Evolutionary conservation across 2,113 vertebrate genomes (phyloP).

Genomic region (Microcebus jonahi): DNA sequence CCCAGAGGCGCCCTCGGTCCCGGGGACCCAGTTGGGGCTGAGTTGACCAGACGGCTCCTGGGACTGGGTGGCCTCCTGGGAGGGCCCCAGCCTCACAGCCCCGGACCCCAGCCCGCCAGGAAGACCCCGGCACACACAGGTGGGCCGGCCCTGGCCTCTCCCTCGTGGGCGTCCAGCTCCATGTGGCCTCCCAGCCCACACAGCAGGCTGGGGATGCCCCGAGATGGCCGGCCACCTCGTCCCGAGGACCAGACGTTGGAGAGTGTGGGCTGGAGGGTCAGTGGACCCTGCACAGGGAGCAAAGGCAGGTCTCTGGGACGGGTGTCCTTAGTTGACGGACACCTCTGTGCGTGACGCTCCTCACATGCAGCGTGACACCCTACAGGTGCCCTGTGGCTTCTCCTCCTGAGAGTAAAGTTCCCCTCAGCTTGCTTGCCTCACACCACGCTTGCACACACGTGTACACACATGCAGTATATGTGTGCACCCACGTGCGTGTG

Average conservation of each 20-base stretch:
- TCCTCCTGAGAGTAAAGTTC: too few relatives aligned
- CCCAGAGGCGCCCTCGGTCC: accelerated
- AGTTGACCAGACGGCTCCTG: background rate
- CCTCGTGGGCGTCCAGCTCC: background rate
- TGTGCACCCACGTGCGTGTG: background rate
- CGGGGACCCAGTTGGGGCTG: background rate
- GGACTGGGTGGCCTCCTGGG: background rate
- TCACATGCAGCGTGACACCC: accelerated
- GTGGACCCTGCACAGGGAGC: accelerated
- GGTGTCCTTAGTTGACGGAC: accelerated
- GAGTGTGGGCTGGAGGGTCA: accelerated
- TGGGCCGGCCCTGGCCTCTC: background rate
- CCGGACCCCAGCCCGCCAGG: background rate
- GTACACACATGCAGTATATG: too few relatives aligned
- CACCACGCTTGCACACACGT: background rate
- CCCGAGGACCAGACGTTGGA: background rate
- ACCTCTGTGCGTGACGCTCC: accelerated
- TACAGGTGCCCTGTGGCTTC: accelerated
- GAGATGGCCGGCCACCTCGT: accelerated
- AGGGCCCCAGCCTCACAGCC: background rate
- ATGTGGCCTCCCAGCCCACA: accelerated
- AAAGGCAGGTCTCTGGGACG: accelerated
- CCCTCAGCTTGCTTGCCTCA: background rate
- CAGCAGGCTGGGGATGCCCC: accelerated
- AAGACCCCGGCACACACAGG: background rate